Evolutionary conservation across 2,797 vertebrate genomes (phyloP).

Genomic region (Ceyx erithaca): DNA sequence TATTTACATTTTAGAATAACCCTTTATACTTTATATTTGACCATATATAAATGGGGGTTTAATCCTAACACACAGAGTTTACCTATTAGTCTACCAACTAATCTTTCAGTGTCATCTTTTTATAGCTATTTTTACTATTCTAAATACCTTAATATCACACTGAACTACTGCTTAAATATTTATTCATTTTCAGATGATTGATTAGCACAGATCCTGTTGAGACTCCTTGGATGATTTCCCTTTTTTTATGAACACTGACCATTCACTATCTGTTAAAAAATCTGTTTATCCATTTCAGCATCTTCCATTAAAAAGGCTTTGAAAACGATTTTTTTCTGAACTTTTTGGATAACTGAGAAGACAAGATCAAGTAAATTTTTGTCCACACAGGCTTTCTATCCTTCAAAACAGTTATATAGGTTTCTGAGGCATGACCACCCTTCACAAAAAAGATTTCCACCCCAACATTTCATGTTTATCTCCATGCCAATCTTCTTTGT

Average conservation of each 20-base stretch:
- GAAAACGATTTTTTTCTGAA: background rate
- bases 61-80: background rate
- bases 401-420: background rate
- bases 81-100: background rate
- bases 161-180: background rate
- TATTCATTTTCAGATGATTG: background rate
- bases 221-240: background rate
- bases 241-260: background rate
- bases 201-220: background rate
- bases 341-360: background rate
- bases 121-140: background rate
- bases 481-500: background rate
- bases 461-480: background rate
- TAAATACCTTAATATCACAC: background rate
- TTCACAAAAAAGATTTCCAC: background rate
- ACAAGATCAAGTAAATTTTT: background rate
- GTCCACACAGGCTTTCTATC: background rate
- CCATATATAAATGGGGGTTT: background rate
- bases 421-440: background rate
- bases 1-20: background rate
- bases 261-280: background rate
- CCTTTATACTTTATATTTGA: background rate
- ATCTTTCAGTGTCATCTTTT: background rate
- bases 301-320: background rate
- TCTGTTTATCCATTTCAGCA: background rate